These are phyloP conservation scores for Paralichthys olivaceus DNA, from an alignment of 2,113 vertebrate genomes.

Conservation along the genomic window DNA sequence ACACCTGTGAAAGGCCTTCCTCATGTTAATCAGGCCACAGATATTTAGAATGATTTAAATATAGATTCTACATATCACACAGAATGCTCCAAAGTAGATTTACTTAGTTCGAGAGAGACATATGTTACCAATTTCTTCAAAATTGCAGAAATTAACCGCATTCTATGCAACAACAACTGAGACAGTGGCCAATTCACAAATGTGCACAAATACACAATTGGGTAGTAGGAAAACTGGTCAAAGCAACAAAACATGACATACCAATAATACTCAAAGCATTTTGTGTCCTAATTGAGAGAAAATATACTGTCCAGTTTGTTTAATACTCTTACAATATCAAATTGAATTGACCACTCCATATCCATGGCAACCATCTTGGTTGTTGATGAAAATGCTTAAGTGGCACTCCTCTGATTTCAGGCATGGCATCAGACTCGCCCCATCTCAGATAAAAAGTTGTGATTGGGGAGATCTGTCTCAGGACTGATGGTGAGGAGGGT, in stretches of 20 bases:
- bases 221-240: too few relatives aligned
- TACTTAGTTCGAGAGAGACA: too few relatives aligned
- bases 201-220: background rate
- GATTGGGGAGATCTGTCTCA: background rate
- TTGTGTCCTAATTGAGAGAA: too few relatives aligned
- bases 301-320: too few relatives aligned
- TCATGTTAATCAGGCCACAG: background rate
- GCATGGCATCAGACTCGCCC: too few relatives aligned
- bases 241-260: too few relatives aligned
- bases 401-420: background rate
- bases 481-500: background rate
- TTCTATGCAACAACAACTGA: too few relatives aligned
- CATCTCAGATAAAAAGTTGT: background rate
- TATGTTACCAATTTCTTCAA: too few relatives aligned
- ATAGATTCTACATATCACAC: background rate
- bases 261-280: too few relatives aligned
- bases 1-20: background rate
- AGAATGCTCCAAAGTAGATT: background rate
- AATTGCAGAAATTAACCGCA: background rate
- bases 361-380: background rate
- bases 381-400: background rate
- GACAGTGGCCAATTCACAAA: background rate
- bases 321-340: background rate
- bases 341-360: background rate
- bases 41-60: background rate